Base-by-base conservation (phyloP, 2,797 vertebrate species). In the Acipenser oxyrinchus region DNA sequence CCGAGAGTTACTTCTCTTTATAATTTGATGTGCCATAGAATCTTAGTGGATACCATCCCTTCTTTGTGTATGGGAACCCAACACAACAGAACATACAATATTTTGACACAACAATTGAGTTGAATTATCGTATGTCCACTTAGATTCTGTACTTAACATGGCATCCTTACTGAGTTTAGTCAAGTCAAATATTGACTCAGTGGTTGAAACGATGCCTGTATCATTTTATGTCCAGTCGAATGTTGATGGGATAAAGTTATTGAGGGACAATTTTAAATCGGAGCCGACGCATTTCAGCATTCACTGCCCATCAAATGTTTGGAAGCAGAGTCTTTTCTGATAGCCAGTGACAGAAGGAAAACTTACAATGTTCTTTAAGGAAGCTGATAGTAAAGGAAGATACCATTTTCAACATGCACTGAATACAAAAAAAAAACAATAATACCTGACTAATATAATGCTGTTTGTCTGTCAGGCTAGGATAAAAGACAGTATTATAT, bases 241-340 rank as follows among this genome's bases (percentile, higher is more conserved):
- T 48, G 72, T 64, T 68, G 63, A 57, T 51, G 61, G 63, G 66
- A 64, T 68, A 63, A 23, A 48, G 65, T 69, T 71, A 69, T 50
- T 50, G 51, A 57, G n/a, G 59, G 57, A 49, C 63, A 66, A 60
- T 57, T 59, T 69, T 64, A 68, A 67, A 66, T 63, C 18, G 48
- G 12, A 55, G 4, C 49, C 62, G 23, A 62, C n/a, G 63, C 50
- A 49, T 8, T 23, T 63, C 53, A 12, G 67, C n/a, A 49, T 6
- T 50, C 62, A 59, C 63, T 52, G 53, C 53, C 7, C 48, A 15
- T 51, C 57, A 50, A 9, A 60, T 15, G 6, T 60, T 48, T 6
- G 15, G 49, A 58, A 51, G 13, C 52, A 37, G 55, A 10, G 62
- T 37, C 49, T 64, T 50, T 13, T 48, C 61, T 64, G 66, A 65